phyloP scores from a whole-genome alignment of 2,888 invertebrate genomes.

The Drosophila atripex region DNA sequence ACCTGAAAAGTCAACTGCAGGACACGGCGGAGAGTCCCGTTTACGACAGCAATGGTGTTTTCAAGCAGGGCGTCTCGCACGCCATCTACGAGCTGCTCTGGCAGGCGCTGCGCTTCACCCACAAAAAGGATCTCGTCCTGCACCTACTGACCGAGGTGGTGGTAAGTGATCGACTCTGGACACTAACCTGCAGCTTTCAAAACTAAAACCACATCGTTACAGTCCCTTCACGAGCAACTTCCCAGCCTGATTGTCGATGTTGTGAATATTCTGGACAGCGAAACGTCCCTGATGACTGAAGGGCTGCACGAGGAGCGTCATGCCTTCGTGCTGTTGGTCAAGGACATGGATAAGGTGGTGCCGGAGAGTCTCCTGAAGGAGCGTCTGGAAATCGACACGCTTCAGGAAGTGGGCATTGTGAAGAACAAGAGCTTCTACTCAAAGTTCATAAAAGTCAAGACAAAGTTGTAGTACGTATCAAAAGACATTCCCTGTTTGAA shows the following conservation, averaged over 20 bases:
- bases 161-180: constrained; percentile 84
- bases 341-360: constrained; percentile 91
- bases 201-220: constrained; percentile 70
- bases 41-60: constrained; percentile 86
- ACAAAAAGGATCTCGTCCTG: constrained; percentile 92
- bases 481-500: too few relatives aligned
- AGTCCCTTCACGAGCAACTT: constrained; percentile 91
- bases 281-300: constrained; percentile 87
- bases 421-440: constrained; percentile 95
- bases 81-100: constrained; percentile 92
- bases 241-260: constrained; percentile 94
- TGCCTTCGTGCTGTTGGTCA: constrained; percentile 90
- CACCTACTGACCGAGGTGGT: constrained; percentile 90
- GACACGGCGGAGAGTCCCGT: constrained; percentile 87
- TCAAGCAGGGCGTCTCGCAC: constrained; percentile 88
- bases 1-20: constrained; percentile 87
- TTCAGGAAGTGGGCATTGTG: constrained; percentile 95
- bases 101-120: constrained; percentile 89
- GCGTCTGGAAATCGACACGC: constrained; percentile 95
- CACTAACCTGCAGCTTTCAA: too few relatives aligned
- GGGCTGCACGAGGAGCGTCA: constrained; percentile 89
- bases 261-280: constrained; percentile 92
- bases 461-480: constrained; percentile 95
- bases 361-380: constrained; percentile 95
- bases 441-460: constrained; percentile 98